These are phyloP conservation scores for Papilio gigon DNA, from an alignment of 2,888 invertebrate species.

Conservation along the genomic window DNA sequence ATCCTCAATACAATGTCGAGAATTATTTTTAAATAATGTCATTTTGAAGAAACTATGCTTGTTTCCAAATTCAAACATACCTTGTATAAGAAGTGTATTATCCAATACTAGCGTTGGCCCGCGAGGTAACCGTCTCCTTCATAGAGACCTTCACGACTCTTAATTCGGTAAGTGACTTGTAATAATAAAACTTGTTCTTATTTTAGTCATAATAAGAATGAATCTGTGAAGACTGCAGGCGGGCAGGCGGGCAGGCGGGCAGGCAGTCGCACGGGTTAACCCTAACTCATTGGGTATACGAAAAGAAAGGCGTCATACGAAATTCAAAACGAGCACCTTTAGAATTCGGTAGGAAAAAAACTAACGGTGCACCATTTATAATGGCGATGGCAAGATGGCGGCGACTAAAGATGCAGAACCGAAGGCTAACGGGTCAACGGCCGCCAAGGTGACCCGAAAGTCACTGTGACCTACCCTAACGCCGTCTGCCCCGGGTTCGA, in stretches of 20 bases:
- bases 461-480: constrained; percentile 73
- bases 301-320: constrained; percentile 26
- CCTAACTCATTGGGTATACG: constrained; percentile 16
- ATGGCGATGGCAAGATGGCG: constrained; percentile 21
- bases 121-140: too few relatives aligned
- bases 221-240: constrained; percentile 5
- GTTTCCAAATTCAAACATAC: not conserved
- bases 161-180: too few relatives aligned
- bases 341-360: constrained; percentile 25
- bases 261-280: constrained; percentile 4
- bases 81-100: not conserved
- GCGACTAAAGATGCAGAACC: constrained; percentile 41
- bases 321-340: constrained; percentile 27
- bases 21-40: too few relatives aligned
- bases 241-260: too few relatives aligned
- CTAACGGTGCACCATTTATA: constrained; percentile 45
- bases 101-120: too few relatives aligned
- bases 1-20: not conserved
- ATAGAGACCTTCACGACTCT: too few relatives aligned
- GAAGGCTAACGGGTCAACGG: constrained; percentile 60
- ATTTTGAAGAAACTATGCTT: not conserved
- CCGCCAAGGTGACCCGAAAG: constrained; percentile 72
- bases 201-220: not conserved
- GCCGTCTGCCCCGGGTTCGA: constrained; percentile 55
- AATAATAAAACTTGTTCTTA: not conserved